These are phyloP conservation scores for Aplocera efformata DNA, from an alignment of 2,888 invertebrate genomes.

Conservation along the genomic window DNA sequence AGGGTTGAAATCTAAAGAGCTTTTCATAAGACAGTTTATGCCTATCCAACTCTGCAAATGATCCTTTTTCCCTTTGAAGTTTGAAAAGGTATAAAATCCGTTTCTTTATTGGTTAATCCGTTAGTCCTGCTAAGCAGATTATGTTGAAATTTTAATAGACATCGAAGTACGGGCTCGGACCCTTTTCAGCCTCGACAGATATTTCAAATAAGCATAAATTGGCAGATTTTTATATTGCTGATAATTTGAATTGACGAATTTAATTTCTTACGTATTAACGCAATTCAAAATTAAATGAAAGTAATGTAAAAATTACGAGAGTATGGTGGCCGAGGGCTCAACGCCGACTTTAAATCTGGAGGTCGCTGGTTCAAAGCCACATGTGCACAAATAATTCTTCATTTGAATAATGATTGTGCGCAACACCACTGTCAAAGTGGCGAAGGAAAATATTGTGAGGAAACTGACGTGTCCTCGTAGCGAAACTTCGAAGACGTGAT, in stretches of 20 bases:
- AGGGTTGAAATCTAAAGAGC: constrained; percentile 14
- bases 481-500: too few species aligned
- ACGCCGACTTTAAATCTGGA: too few species aligned
- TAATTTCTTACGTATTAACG: too few species aligned
- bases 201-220: constrained; percentile 26
- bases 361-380: too few species aligned
- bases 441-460: too few species aligned
- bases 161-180: constrained; percentile 20
- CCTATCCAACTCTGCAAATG: constrained; percentile 36
- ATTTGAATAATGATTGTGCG: too few species aligned
- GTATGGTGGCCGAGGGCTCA: too few species aligned
- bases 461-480: too few species aligned
- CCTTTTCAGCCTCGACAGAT: constrained; percentile 22
- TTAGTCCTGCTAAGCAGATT: constrained; percentile 51
- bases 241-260: not conserved
- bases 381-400: too few species aligned
- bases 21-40: constrained; percentile 36
- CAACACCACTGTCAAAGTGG: too few species aligned
- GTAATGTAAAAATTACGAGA: too few species aligned
- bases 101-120: constrained; percentile 48
- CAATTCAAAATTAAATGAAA: too few species aligned
- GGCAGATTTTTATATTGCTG: constrained; percentile 20
- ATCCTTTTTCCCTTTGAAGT: constrained; percentile 41
- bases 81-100: constrained; percentile 40
- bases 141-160: constrained; percentile 41